These are phyloP conservation scores for Drosophila nigricruria DNA, from an alignment of 2,888 invertebrate genomes.

Conservation along the genomic window DNA sequence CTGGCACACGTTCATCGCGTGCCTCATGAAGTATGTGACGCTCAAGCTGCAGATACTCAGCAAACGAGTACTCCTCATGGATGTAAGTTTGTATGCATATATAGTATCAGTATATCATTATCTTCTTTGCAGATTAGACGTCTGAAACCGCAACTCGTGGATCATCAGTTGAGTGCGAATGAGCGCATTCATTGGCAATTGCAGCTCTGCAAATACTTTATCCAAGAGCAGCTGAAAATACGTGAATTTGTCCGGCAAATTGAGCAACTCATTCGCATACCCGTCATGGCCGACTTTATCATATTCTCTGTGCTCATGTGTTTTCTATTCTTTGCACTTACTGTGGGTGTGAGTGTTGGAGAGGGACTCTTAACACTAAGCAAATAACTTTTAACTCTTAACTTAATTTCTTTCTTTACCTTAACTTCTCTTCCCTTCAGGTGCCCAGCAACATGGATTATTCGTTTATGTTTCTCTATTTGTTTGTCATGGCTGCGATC, in stretches of 20 bases:
- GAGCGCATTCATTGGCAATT: constrained; percentile 56
- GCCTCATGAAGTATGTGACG: constrained; percentile 75
- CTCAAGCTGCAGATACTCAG: constrained; percentile 71
- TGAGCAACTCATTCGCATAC: constrained; percentile 66
- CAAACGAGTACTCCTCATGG: constrained; percentile 68
- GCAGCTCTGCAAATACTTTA: constrained; percentile 64
- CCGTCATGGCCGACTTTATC: constrained; percentile 79
- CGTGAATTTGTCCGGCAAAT: constrained; percentile 63
- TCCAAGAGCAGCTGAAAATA: constrained; percentile 68
- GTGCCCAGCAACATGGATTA: constrained; percentile 74
- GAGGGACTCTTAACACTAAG: neutral
- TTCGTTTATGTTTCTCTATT: constrained; percentile 70
- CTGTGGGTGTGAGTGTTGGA: constrained; percentile 63
- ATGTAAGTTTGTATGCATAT: constrained; percentile 66
- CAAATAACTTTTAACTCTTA: neutral
- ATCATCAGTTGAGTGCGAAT: neutral
- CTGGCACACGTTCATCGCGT: constrained; percentile 80
- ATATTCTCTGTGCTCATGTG: constrained; percentile 80
- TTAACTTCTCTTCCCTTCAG: constrained; percentile 32
- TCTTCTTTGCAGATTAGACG: constrained; percentile 42
- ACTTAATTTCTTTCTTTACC: neutral
- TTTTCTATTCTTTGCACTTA: constrained; percentile 76
- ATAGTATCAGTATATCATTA: neutral
- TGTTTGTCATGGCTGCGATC: constrained; percentile 71
- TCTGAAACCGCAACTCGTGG: neutral